These are phyloP conservation scores for Colletes gigas DNA, from an alignment of 1,140 invertebrate species.

Conservation along the genomic window DNA sequence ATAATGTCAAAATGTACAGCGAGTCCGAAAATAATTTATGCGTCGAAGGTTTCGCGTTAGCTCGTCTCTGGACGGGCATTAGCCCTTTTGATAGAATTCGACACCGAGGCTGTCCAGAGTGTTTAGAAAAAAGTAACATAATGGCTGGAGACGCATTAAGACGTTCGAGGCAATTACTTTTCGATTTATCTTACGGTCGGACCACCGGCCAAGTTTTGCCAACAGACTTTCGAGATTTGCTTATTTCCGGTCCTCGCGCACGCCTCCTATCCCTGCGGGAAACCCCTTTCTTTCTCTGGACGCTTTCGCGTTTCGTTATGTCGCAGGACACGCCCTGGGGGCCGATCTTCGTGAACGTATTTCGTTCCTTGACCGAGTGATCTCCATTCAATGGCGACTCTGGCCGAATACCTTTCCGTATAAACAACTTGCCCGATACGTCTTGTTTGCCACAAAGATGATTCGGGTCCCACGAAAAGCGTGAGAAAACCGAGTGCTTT, in stretches of 20 bases:
- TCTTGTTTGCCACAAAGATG: conserved; percentile 28
- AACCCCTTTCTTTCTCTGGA: conserved; percentile 36
- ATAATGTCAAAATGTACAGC: too few species aligned
- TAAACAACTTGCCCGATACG: conserved; percentile 19
- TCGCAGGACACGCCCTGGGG: conserved; percentile 41
- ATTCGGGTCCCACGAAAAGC: neutral
- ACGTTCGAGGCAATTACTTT: conserved; percentile 69
- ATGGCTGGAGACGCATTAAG: conserved; percentile 50
- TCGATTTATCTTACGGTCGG: conserved; percentile 72
- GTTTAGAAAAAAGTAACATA: neutral
- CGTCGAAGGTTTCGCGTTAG: neutral
- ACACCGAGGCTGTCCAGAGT: conserved; percentile 5
- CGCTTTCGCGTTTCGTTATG: conserved; percentile 35
- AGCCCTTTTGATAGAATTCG: conserved; percentile 44
- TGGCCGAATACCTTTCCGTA: conserved; percentile 26
- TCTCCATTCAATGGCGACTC: conserved; percentile 7
- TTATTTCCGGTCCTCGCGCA: conserved; percentile 70
- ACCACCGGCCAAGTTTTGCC: conserved; percentile 74
- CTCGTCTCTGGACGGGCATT: conserved; percentile 24
- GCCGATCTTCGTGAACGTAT: conserved; percentile 38
- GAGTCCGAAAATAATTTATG: too few species aligned
- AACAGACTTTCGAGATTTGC: conserved; percentile 71
- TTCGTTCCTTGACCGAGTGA: conserved; percentile 36
- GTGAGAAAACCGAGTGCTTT: too few species aligned
- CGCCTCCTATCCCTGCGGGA: conserved; percentile 50